phyloP scores from a whole-genome alignment of 2,888 invertebrate genomes.

The Scaptomyza cyrtandrae region DNA sequence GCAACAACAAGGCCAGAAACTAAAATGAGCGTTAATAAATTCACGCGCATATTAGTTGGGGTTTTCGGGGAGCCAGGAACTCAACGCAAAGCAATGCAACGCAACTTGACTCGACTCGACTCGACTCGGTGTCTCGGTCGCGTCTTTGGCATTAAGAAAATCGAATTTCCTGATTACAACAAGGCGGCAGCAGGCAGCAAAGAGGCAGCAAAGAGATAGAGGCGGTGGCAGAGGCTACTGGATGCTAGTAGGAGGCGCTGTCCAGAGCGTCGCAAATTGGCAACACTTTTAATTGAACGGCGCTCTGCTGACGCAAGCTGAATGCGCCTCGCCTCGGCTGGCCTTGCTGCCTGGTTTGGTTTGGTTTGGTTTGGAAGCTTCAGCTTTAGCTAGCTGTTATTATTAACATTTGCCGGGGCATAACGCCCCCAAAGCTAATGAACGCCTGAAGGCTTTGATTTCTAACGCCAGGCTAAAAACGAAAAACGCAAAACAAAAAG shows the following conservation, averaged over 20 bases:
- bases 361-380: too few species aligned
- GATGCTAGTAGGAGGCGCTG: conserved; percentile 41
- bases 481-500: not conserved
- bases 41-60: conserved; percentile 74
- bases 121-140: conserved; percentile 5
- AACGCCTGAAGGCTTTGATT: conserved; percentile 81
- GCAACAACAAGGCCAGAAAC: conserved; percentile 13
- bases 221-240: too few species aligned
- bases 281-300: conserved; percentile 78
- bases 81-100: not conserved
- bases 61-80: conserved; percentile 8
- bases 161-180: conserved; percentile 83
- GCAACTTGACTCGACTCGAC: too few species aligned
- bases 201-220: not conserved
- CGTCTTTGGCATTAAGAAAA: conserved; percentile 77
- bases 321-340: conserved; percentile 1
- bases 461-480: conserved; percentile 65
- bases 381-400: conserved; percentile 51
- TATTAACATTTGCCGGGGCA: conserved; percentile 62
- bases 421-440: conserved; percentile 83
- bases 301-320: conserved; percentile 25
- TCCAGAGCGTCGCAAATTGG: conserved; percentile 70
- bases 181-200: conserved; percentile 9
- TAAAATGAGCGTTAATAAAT: conserved; percentile 77
- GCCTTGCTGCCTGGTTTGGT: too few species aligned